phyloP scores from a whole-genome alignment of 2,113 vertebrate species.

The Blennius ocellaris region DNA sequence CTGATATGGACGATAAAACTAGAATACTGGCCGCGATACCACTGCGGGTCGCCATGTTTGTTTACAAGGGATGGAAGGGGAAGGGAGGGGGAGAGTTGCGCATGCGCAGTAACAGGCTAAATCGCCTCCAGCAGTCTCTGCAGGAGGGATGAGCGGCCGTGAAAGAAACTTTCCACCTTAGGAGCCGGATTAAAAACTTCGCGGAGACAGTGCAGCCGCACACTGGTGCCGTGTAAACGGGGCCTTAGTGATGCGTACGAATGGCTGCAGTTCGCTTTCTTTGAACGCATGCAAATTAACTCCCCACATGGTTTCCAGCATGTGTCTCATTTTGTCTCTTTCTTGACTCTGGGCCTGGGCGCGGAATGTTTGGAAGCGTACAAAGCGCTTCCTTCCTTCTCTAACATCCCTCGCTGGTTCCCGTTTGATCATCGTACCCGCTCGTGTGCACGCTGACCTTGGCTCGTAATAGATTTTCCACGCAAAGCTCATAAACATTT shows the following conservation, averaged over 20 bases:
- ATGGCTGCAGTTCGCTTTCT: slow-evolving; percentile 6
- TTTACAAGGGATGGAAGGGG: too few species aligned
- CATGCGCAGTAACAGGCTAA: too few species aligned
- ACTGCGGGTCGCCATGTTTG: too few species aligned
- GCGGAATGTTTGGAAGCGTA: slow-evolving; percentile 9
- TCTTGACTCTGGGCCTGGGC: slow-evolving; percentile 50
- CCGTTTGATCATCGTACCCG: slow-evolving; percentile 21
- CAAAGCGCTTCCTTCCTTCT: slow-evolving; percentile 46
- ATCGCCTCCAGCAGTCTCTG: too few species aligned
- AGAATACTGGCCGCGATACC: too few species aligned
- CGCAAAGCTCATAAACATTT: slow-evolving; percentile 20
- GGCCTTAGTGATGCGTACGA: slow-evolving; percentile 1
- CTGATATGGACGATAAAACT: too few species aligned
- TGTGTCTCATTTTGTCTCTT: slow-evolving; percentile 23
- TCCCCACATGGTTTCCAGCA: slow-evolving; percentile 48
- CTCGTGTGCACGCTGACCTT: slow-evolving; percentile 21
- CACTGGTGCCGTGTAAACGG: too few species aligned
- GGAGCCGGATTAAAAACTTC: too few species aligned
- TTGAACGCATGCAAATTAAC: slow-evolving; percentile 47
- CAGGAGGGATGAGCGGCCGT: too few species aligned
- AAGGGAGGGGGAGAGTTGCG: too few species aligned
- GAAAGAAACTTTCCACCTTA: too few species aligned
- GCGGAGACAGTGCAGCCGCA: too few species aligned
- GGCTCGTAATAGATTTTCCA: slow-evolving; percentile 27
- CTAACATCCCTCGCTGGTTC: slow-evolving; percentile 22